Evolutionary conservation across 1,140 invertebrate genomes (phyloP).

Genomic region (Sinella curviseta): DNA sequence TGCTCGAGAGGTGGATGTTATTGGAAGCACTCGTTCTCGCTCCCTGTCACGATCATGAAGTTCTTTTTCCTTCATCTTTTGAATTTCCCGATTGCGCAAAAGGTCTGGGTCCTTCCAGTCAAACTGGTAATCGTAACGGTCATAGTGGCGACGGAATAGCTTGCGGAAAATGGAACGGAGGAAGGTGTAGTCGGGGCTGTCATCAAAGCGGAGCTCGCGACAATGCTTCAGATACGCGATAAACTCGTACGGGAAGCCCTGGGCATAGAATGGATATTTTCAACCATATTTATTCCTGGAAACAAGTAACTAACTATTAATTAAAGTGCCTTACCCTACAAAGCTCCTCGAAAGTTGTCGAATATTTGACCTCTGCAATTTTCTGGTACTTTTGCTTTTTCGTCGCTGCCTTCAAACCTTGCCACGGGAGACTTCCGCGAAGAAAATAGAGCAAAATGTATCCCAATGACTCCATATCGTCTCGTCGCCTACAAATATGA

Average conservation of each 20-base stretch:
- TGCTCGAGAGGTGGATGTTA: neutral
- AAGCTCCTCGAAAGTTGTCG: neutral
- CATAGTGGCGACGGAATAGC: neutral
- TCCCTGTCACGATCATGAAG: neutral
- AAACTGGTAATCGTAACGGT: slow-evolving; percentile 17
- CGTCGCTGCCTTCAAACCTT: slow-evolving; percentile 58
- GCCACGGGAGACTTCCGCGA: slow-evolving; percentile 62
- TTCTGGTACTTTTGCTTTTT: slow-evolving; percentile 28
- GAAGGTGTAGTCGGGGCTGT: slow-evolving; percentile 3
- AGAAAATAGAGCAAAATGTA: slow-evolving; percentile 29
- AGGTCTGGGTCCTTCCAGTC: slow-evolving; percentile 21
- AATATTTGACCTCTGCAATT: slow-evolving; percentile 3
- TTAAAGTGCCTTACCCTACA: slow-evolving; percentile 7
- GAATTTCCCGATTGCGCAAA: slow-evolving; percentile 12
- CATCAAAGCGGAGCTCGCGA: slow-evolving; percentile 13
- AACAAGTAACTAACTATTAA: neutral
- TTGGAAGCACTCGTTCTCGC: neutral
- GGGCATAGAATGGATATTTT: neutral
- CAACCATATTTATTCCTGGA: neutral
- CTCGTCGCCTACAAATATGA: slow-evolving; percentile 14
- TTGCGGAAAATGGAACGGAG: neutral
- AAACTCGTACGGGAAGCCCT: slow-evolving; percentile 18
- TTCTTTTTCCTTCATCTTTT: slow-evolving; percentile 15
- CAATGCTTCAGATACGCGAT: neutral
- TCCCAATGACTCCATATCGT: slow-evolving; percentile 29